Evolutionary conservation across 1,140 invertebrate species (phyloP).

Genomic region (Anastatus disparis): DNA sequence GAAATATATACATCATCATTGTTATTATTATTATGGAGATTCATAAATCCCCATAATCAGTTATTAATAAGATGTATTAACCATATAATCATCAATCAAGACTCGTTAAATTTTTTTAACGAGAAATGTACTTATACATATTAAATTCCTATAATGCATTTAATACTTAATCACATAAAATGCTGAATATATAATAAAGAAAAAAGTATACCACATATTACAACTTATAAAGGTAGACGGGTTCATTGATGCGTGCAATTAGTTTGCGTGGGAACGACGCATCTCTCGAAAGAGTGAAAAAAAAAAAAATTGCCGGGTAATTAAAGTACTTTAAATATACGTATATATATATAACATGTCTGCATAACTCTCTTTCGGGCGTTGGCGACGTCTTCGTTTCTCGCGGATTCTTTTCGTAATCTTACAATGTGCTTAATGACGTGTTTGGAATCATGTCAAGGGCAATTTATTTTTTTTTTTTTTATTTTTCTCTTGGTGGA

Average conservation of each 20-base stretch:
- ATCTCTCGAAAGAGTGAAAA: neutral
- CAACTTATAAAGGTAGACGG: too few species aligned
- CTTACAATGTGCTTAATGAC: conserved; percentile 31
- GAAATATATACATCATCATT: too few species aligned
- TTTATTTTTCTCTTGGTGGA: conserved; percentile 12
- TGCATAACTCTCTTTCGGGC: conserved; percentile 2
- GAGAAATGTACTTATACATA: too few species aligned
- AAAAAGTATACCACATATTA: too few species aligned
- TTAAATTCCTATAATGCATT: too few species aligned
- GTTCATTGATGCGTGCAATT: conserved; percentile 20
- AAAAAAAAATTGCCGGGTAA: conserved; percentile 20
- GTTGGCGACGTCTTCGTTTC: neutral
- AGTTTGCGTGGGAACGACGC: conserved; percentile 6
- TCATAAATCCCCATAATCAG: too few species aligned
- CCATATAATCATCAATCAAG: too few species aligned
- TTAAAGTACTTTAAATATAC: neutral
- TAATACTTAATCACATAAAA: too few species aligned
- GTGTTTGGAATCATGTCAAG: conserved; percentile 34
- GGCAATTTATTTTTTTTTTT: conserved; percentile 23
- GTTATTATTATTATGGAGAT: too few species aligned
- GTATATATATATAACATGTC: neutral
- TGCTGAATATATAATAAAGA: too few species aligned
- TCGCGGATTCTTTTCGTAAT: conserved; percentile 35
- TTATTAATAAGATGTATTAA: too few species aligned
- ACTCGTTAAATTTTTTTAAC: too few species aligned